A percentile compares a stretch with the other conserved stretches of the same genome.
Conservation (phyloP, 2,113 vertebrate genomes). For the Antigone vipio region DNA sequence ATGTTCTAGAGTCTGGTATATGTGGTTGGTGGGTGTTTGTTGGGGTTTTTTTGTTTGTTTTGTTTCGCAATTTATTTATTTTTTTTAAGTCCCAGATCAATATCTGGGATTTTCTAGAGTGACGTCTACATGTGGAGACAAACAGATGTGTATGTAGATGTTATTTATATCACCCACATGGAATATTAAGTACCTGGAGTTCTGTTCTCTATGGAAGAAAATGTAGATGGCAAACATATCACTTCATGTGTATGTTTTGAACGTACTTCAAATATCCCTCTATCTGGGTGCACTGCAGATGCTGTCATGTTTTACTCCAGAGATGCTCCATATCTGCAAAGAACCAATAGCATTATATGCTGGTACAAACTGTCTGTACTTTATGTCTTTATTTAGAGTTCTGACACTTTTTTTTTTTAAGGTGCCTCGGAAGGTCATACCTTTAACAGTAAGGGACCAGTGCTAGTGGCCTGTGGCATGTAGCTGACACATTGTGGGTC, state of each 20-base stretch:
- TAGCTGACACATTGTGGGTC: background rate
- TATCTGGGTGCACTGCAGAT: background rate
- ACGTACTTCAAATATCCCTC: background rate
- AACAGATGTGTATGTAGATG: background rate
- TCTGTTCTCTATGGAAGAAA: background rate
- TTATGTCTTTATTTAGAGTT: background rate
- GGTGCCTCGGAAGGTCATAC: background rate
- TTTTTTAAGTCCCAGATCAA: background rate
- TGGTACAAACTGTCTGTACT: background rate
- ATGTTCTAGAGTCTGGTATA: background rate
- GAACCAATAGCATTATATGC: background rate
- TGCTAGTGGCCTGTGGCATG: background rate
- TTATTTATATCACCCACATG: background rate
- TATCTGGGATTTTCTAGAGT: background rate
- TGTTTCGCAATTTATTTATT: background rate
- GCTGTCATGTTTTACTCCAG: background rate
- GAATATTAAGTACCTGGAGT: background rate
- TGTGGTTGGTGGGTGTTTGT: background rate
- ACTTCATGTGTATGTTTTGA: background rate
- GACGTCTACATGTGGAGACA: background rate
- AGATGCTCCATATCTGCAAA: background rate
- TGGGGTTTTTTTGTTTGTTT: background rate
- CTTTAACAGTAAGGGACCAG: background rate
- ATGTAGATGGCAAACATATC: fast-evolving
- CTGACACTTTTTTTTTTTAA: background rate